Evolutionary conservation across 2,888 invertebrate genomes (phyloP).

Genomic region (Anoncus sp.): DNA sequence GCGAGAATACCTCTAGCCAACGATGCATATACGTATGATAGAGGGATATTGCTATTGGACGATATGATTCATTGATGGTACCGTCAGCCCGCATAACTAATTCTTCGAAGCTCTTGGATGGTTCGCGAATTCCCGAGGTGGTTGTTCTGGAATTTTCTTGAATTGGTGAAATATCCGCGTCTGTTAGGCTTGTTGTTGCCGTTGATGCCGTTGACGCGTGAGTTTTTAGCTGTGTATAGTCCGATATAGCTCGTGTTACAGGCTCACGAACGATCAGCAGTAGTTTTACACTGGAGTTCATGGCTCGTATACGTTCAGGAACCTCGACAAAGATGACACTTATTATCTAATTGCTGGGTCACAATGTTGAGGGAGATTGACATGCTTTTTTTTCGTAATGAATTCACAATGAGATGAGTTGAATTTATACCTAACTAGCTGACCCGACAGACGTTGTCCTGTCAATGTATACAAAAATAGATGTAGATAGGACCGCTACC

Average conservation of each 20-base stretch:
- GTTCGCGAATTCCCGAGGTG: constrained; percentile 52
- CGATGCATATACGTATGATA: constrained; percentile 95
- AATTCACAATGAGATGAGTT: not conserved
- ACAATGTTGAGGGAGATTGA: not conserved
- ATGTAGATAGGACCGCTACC: too few relatives aligned
- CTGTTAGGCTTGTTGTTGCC: constrained; percentile 59
- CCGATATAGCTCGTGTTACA: constrained; percentile 97
- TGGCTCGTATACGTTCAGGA: constrained; percentile 95
- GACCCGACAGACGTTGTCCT: too few relatives aligned
- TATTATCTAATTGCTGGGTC: not conserved
- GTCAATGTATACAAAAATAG: too few relatives aligned
- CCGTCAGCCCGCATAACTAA: constrained; percentile 92
- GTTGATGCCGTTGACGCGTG: constrained; percentile 90
- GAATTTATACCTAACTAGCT: too few relatives aligned
- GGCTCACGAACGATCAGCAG: constrained; percentile 98
- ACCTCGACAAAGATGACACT: constrained; percentile 85
- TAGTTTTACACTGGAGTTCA: constrained; percentile 96
- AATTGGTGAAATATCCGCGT: constrained; percentile 31
- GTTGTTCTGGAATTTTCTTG: constrained; percentile 53
- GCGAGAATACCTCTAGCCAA: constrained; percentile 97
- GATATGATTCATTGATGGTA: constrained; percentile 92
- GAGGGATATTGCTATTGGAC: constrained; percentile 94
- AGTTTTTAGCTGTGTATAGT: constrained; percentile 96
- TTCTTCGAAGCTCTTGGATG: constrained; percentile 89
- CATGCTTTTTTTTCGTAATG: not conserved